phyloP scores from a whole-genome alignment of 2,797 vertebrate genomes.

The Manis javanica region DNA sequence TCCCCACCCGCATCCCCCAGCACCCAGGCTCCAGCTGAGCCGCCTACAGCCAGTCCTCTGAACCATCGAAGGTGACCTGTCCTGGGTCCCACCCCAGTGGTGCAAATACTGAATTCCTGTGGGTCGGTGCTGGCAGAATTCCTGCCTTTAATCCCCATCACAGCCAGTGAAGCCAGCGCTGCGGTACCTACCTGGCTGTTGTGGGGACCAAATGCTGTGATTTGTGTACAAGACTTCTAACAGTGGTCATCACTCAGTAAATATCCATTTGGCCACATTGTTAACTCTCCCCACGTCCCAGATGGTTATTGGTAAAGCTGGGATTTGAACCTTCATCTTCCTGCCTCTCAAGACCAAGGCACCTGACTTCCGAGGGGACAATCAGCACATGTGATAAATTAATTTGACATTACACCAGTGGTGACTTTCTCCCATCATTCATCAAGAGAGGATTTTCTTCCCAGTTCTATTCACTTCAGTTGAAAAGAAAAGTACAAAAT shows the following conservation, averaged over 20 bases:
- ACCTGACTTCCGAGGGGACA: not conserved
- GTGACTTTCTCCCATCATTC: not conserved
- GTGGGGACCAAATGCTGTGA: not conserved
- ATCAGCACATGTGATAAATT: not conserved
- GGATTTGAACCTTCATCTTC: not conserved
- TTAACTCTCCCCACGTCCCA: not conserved
- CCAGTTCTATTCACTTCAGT: not conserved
- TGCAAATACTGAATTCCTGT: not conserved
- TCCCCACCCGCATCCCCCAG: not conserved
- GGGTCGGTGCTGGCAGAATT: not conserved
- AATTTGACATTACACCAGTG: not conserved
- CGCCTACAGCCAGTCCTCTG: rapidly evolving
- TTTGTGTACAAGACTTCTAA: not conserved
- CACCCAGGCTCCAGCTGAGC: not conserved
- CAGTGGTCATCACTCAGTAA: not conserved
- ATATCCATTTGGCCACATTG: not conserved
- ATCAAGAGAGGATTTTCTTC: not conserved
- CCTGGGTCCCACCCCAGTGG: not conserved
- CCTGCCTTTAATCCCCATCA: not conserved
- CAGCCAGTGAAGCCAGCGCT: not conserved
- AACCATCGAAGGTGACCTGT: rapidly evolving
- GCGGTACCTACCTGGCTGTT: not conserved
- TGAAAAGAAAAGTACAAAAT: not conserved
- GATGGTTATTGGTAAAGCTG: not conserved
- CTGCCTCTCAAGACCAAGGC: not conserved